Conservation (phyloP, 1,140 invertebrate genomes). For the Brachystomella parvula region DNA sequence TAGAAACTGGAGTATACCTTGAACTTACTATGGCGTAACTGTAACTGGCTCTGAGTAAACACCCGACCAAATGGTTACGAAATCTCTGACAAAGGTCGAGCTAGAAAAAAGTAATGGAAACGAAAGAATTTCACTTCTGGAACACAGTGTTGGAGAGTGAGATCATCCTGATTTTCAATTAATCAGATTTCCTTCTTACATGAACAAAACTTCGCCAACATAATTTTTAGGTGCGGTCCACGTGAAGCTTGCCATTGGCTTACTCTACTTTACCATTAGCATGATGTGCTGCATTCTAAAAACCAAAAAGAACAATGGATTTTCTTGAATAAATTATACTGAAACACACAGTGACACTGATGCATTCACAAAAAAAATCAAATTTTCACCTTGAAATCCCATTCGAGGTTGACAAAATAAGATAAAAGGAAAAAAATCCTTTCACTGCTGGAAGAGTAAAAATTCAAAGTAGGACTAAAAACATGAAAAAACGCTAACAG, state of each 20-base stretch:
- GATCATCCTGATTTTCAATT: background rate
- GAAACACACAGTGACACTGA: background rate
- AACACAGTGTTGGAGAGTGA: background rate
- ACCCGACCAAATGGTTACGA: conserved; percentile 16
- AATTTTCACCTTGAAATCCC: too few relatives aligned
- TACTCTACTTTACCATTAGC: conserved; percentile 21
- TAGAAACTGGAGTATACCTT: background rate
- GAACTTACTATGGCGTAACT: background rate
- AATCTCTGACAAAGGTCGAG: conserved; percentile 16
- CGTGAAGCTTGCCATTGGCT: conserved; percentile 13
- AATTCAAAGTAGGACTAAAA: too few relatives aligned
- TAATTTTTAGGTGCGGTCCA: conserved; percentile 30
- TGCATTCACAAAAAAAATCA: too few relatives aligned
- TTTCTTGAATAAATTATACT: background rate
- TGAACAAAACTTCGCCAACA: conserved; percentile 23
- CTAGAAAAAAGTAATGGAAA: background rate
- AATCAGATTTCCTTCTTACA: conserved; percentile 15
- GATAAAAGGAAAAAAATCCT: background rate
- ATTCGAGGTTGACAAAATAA: background rate
- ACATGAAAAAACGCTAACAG: too few relatives aligned
- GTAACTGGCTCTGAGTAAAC: conserved; percentile 15
- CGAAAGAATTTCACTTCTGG: background rate
- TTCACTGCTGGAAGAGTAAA: background rate
- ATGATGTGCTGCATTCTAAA: conserved; percentile 33
- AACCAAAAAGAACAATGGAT: background rate